Evolutionary conservation across 37 sponge, comb jelly and placozoan species (phyloP).

Genomic region (Theonella swinhoei): DNA sequence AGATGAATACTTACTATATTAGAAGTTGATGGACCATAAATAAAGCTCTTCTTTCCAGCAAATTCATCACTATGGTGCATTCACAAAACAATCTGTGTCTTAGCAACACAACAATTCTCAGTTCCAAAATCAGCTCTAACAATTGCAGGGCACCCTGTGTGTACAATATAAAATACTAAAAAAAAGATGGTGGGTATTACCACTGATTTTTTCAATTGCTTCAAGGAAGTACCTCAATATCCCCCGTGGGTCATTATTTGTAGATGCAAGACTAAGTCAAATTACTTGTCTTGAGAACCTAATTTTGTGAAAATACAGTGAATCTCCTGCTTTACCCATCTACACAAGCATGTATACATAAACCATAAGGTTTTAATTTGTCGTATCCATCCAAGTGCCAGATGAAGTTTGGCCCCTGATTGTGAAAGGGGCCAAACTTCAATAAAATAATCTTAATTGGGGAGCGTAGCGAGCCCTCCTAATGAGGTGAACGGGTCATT

Average conservation of each 20-base stretch:
- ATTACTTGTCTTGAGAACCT: conserved; percentile 56
- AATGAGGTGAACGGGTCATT: background rate
- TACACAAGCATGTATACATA: conserved; percentile 52
- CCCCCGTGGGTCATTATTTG: conserved; percentile 44
- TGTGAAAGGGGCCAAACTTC: conserved; percentile 37
- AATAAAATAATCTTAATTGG: conserved; percentile 25
- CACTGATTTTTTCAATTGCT: conserved; percentile 24
- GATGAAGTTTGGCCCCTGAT: too few species aligned
- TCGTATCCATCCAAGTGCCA: conserved; percentile 65
- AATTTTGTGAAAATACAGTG: background rate
- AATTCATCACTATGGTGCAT: conserved; percentile 17
- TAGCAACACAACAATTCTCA: conserved; percentile 37
- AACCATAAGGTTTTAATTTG: conserved; percentile 42
- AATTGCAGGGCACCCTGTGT: conserved; percentile 41
- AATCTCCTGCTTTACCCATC: too few species aligned
- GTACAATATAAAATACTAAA: background rate
- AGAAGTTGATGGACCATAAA: conserved; percentile 43
- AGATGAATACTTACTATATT: conserved; percentile 34
- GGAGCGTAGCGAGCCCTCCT: too few species aligned
- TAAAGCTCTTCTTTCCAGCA: conserved; percentile 41
- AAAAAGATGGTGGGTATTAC: background rate
- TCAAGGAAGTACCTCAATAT: conserved; percentile 37
- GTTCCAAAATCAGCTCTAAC: conserved; percentile 49
- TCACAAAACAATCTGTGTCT: conserved; percentile 30
- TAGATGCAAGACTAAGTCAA: conserved; percentile 39